Base-by-base conservation (phyloP, 2,113 vertebrate genomes). In the Perca fluviatilis region DNA sequence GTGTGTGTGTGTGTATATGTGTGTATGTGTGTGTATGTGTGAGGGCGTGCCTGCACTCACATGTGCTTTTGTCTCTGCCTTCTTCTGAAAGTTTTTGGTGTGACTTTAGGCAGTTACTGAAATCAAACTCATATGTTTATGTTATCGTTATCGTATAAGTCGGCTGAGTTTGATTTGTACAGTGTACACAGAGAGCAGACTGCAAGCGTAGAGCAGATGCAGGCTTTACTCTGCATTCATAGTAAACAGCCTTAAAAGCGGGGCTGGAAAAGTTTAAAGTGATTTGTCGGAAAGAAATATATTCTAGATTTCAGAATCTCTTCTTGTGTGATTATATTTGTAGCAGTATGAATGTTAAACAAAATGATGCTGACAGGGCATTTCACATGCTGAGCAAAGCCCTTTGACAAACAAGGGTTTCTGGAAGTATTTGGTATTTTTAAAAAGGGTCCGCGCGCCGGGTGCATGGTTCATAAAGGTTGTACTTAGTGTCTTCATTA, bases 61-160 rank as follows among this genome's bases (percentile, higher is more conserved):
- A 51, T 74, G 75, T 86, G 71, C 71, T 70, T 86, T 80, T 66
- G 60, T 80, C 33, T 74, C 74, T 62, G 74, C 73, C 33, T 50
- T 40, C 54, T 74, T 67, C 56, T 77, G 49, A 85, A 70, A 33
- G 16, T 47, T 47, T 4, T 30, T 30, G 58, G 54, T 68, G 54
- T 40, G n/a, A 67, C 23, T 63, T 67, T 6, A 27, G 53, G 49
- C 49, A 10, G n/a, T 51, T 50, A 25, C 54, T 63, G 62, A 53
- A 79, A 68, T 86, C 0, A 8, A 40, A 57, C 16, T 88, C 51
- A 51, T 9, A 14, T 74, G 67, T 3, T 18, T 43, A 11, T 71
- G 77, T 36, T 18, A 56, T 27, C 27, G 27, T 27, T 27, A 27
- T 27, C 27, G 27, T 27, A 27, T 27, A 27, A 27, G 27, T 27